Base-by-base conservation (phyloP, 2,888 invertebrate genomes). In the Bembecia ichneumoniformis region DNA sequence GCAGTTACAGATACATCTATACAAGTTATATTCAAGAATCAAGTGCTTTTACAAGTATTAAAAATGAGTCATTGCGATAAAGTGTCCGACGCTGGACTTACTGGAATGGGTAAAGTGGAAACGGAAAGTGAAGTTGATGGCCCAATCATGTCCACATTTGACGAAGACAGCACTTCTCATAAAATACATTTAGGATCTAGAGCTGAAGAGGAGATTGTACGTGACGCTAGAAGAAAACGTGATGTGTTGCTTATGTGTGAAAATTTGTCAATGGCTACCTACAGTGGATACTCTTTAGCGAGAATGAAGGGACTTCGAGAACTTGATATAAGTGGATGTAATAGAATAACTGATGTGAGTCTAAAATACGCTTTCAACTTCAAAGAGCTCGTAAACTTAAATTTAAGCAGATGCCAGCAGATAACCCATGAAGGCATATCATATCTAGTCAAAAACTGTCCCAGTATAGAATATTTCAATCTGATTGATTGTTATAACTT, bases 261-360 rank as follows among this genome's bases (percentile, higher is more conserved):
- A 67, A 88, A 88, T 52, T 54, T 86, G 15, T 63, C 82, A 5
- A 69, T 75, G 56, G 77, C 83, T 47, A 67, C 77, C 9, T 77
- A 74, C 50, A 72, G 77, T 48, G 88, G 89, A 1, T 89, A 84
- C 61, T 90, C 90, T 5, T 77, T 91, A 52, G 86, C 87, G 35
- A 77, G 88, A 35, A 62, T 91, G 11, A 88, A 79, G 55, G 79
- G 86, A 0, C 79, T 94, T 2, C 82, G 76, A 52, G 82, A 88
- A 47, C 76, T 94, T 4, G 91, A 93, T 65, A 77, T 94, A 13
- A 89, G 90, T 52, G 90, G 90, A 1, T 94, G 94, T 65, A 91
- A 90, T 57, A 89, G 89, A 70, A 90, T 94, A 49, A 91, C 93
- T 14, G 93, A 94, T 72, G 89, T 92, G 0, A 92, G 93, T 54